Conservation (phyloP, 2,797 vertebrate genomes). For the Pseudochirops cupreus region DNA sequence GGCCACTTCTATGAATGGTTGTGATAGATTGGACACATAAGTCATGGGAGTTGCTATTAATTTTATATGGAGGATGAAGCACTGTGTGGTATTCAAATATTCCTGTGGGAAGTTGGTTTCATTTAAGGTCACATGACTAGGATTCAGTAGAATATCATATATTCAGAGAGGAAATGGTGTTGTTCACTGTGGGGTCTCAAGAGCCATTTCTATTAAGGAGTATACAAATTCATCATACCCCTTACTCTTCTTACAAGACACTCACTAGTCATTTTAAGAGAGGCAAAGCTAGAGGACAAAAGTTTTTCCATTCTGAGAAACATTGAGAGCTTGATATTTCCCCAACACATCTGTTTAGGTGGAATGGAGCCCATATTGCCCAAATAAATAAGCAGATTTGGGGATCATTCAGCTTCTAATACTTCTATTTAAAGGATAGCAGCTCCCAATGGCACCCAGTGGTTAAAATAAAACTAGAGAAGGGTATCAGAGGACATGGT, state of each 20-base stretch:
- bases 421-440: neutral
- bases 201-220: neutral
- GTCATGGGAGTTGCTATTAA: neutral
- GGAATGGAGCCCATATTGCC: neutral
- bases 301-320: neutral
- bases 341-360: neutral
- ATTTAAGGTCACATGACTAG: neutral
- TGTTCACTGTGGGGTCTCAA: neutral
- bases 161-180: neutral
- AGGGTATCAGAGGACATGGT: neutral
- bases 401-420: neutral
- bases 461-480: neutral
- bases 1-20: neutral
- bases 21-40: neutral
- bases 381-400: neutral
- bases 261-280: neutral
- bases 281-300: neutral
- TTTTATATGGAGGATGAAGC: neutral
- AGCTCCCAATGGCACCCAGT: neutral
- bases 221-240: neutral
- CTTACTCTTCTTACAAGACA: neutral
- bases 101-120: neutral
- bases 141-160: neutral
- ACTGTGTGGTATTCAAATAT: neutral
- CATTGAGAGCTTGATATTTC: neutral